Evolutionary conservation across 2,113 vertebrate species (phyloP), one percentile per base, ranked within the genome.

Genomic region (Otis tarda): DNA sequence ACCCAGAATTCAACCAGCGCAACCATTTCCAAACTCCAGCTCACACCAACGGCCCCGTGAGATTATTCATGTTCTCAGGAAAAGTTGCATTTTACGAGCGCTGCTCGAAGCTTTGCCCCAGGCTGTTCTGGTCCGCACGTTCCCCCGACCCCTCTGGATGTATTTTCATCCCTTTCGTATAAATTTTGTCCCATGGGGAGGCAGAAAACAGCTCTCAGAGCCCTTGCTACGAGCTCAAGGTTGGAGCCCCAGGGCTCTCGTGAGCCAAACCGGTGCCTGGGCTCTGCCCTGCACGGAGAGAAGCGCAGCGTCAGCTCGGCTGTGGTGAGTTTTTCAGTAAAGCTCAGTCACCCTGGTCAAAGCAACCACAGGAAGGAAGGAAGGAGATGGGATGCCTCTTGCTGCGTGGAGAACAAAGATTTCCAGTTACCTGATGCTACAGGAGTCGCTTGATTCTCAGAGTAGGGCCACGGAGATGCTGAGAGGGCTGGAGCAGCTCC

Each of bases 331-430:
- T 96, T 98, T 97, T 98, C 97, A 94, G 97, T 97, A 97, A 98
- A 83, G 95, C 93, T 96, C 97, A 97, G 90, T 88, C 97, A 95
- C 82, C 84, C 88, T 80, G 87, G 91, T 97, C 96, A 83, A 93
- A 85, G 75, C 55, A 97, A 97, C 97, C 97, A 94, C 89, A 94
- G 96, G 97, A 98, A 98, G 97, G 97, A 98, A 98, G 97, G 96
- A 98, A 98, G 97, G 92, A 50, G 95, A 87, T 56, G 93, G 92
- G 79, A 95, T 85, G 87, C 70, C 56, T 59, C 78, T 47, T 45
- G 69, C 52, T 63, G 49, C 12, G 33, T 6, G 0, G 78, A 68
- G 67, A 92, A 81, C 20, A 12, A 74, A 89, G 92, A 79, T 90
- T 97, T 96, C 97, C 97, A 97, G 94, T 85, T 93, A 90, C 96